Conservation (phyloP, 92 coral and sea anemone species). For the Porites evermanni region DNA sequence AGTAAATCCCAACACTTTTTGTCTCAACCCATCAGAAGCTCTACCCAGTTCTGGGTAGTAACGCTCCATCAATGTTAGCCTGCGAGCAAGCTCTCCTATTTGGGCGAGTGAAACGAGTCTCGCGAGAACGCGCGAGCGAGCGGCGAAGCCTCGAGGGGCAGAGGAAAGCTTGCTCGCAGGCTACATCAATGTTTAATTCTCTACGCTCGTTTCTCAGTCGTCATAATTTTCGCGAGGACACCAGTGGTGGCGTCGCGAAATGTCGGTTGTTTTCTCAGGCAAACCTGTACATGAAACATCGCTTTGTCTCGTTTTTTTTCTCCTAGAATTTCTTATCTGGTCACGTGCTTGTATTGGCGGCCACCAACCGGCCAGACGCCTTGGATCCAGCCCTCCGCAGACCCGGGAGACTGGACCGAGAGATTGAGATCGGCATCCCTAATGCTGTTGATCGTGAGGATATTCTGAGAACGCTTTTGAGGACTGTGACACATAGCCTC, state of each 20-base stretch:
- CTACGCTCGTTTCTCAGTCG: no score
- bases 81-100: no score
- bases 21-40: no score
- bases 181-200: no score
- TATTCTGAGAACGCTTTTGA: conserved; percentile 84
- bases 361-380: conserved; percentile 96
- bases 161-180: no score
- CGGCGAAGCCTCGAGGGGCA: no score
- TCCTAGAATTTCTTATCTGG: conserved; percentile 60
- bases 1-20: neutral
- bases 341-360: conserved; percentile 92
- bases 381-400: conserved; percentile 97
- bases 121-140: no score
- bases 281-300: neutral
- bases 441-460: conserved; percentile 88
- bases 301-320: neutral
- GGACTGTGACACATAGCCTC: conserved; percentile 81
- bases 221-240: no score
- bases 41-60: no score
- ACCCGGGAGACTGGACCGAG: conserved; percentile 97
- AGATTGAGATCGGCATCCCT: conserved; percentile 97
- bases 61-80: no score
- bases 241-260: no score
- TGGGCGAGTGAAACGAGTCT: no score
- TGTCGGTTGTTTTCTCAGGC: neutral